A percentile compares a stretch with the other conserved stretches of the same genome.
Evolutionary conservation across 2,797 vertebrate species (phyloP).

Genomic region (Geotrypetes seraphini): DNA sequence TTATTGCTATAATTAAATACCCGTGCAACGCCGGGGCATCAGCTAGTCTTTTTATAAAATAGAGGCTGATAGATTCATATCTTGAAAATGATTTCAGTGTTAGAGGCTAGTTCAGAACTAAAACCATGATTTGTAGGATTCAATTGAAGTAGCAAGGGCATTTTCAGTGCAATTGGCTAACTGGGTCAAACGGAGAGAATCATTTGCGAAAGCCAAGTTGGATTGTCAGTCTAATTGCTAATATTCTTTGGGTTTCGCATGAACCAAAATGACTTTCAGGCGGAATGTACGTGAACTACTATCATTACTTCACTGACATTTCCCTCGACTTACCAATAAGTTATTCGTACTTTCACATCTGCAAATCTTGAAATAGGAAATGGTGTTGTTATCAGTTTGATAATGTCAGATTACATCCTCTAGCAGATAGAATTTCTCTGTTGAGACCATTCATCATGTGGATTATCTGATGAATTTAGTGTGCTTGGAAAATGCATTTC

Average conservation of each 20-base stretch:
- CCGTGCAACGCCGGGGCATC: no score
- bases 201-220: not conserved
- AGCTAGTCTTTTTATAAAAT: no score
- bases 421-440: slow-evolving; percentile 18
- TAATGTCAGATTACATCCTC: slow-evolving; percentile 8
- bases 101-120: no score
- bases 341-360: slow-evolving; percentile 35
- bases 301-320: slow-evolving; percentile 8
- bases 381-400: slow-evolving; percentile 10
- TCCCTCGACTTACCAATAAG: no score
- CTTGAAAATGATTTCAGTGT: no score
- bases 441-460: slow-evolving; percentile 4
- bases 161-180: not conserved
- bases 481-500: slow-evolving; percentile 25
- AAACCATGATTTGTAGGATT: no score
- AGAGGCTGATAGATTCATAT: no score
- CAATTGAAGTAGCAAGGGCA: not conserved
- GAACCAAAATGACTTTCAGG: slow-evolving; percentile 44
- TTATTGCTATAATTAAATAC: no score
- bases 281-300: slow-evolving; percentile 25
- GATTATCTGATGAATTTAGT: slow-evolving; percentile 20
- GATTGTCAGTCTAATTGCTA: slow-evolving; percentile 5
- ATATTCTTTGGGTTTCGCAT: slow-evolving; percentile 23
- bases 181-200: not conserved
- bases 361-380: slow-evolving; percentile 23